Evolutionary conservation across 2,888 invertebrate genomes (phyloP).

Genomic region (Watsonalla cultraria): DNA sequence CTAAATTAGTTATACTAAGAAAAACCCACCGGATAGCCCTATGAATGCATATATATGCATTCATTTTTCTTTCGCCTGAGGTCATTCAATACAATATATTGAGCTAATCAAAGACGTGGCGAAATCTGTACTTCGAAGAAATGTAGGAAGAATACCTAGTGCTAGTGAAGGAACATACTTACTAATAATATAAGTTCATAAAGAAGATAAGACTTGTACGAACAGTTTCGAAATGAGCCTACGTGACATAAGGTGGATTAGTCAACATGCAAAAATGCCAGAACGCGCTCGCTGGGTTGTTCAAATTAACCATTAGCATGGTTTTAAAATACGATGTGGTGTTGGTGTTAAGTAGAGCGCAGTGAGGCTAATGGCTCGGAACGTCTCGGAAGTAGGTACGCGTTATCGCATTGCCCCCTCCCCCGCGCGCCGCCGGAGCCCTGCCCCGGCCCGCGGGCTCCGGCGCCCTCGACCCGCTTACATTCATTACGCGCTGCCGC

Average conservation of each 20-base stretch:
- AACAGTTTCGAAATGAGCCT: neutral
- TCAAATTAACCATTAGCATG: constrained; percentile 11
- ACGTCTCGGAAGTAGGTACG: constrained; percentile 59
- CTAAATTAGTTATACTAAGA: no score
- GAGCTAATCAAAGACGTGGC: no score
- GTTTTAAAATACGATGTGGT: constrained; percentile 14
- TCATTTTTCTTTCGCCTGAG: no score
- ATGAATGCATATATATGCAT: no score
- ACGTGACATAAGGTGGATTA: constrained; percentile 7
- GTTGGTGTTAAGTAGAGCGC: constrained; percentile 38
- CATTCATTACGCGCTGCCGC: constrained; percentile 30
- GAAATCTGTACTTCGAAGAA: no score
- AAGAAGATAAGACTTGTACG: neutral
- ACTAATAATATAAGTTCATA: neutral
- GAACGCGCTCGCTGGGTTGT: neutral
- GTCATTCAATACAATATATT: no score
- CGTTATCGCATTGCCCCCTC: constrained; percentile 39
- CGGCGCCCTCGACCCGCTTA: constrained; percentile 46
- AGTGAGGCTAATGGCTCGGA: constrained; percentile 64
- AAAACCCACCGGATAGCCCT: no score
- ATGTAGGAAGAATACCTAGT: no score
- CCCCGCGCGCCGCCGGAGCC: constrained; percentile 12
- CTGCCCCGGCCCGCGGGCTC: constrained; percentile 12
- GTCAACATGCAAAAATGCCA: constrained; percentile 4
- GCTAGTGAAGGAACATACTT: no score